Evolutionary conservation across 2,888 invertebrate species (phyloP), one percentile per base, ranked within the genome.

Genomic region (Formica aserva): DNA sequence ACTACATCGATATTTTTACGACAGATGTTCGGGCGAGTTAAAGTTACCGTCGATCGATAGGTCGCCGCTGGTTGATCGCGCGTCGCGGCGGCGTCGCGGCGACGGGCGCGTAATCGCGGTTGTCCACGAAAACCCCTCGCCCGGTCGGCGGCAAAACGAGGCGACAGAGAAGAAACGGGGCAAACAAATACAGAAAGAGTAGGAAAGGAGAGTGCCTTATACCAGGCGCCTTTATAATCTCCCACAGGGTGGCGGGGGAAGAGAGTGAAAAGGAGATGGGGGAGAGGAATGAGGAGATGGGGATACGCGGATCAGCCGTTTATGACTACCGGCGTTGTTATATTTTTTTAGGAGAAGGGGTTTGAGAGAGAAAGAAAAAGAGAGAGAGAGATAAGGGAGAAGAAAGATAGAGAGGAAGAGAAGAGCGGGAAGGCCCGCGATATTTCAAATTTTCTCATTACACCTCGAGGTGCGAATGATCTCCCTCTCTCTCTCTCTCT

Each of bases 371-470:
- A 71, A 41, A 72, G 57, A 67, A 67, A 35, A 52, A 72, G 62
- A 55, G 85, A 55, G 77, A 65, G 77, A 65, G 76, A 65, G 74
- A 22, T 76, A 48, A 48, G 48, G 77, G 29, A 75, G 66, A 65
- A 62, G 38, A 65, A 78, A 9, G 45, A 41, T 55, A 18, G 6
- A 48, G 52, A 52, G 76, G 52, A 45, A 78, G 60, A 76, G 86
- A 82, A 75, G 62, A 82, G 87, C 87, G 85, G 86, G 86, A 90
- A 88, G 89, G 90, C 88, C 89, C 92, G 94, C 93, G 93, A 94
- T 94, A 94, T 94, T 94, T 94, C 94, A 94, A 94, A 94, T 94
- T 94, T 94, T 94, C 94, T 94, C 94, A 94, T 94, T 94, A 94
- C 92, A 93, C 92, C 92, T 90, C 91, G 94, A 94, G 94, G 94